Evolutionary conservation across 2,113 vertebrate species (phyloP).

Genomic region (Epinephelus cyanopodus): DNA sequence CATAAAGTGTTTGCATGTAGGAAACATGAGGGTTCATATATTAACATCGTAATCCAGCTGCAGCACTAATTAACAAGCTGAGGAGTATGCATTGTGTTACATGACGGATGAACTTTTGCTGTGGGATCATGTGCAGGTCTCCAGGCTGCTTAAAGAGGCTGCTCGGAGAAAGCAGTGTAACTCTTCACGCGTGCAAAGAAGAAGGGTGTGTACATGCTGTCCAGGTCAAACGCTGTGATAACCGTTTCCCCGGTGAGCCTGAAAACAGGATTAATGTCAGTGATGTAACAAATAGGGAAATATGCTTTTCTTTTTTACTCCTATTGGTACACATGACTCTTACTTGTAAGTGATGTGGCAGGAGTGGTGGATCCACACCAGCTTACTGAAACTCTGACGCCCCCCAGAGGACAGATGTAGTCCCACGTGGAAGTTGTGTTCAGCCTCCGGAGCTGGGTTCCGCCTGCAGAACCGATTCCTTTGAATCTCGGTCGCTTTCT

Average conservation of each 20-base stretch:
- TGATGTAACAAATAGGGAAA: background rate
- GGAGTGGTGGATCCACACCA: slow-evolving; percentile 98
- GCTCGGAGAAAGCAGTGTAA: slow-evolving; percentile 95
- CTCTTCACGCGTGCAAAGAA: slow-evolving; percentile 97
- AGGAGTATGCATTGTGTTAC: slow-evolving; percentile 23
- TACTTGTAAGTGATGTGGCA: slow-evolving; percentile 96
- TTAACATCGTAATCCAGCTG: slow-evolving; percentile 64
- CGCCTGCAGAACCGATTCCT: slow-evolving; percentile 93
- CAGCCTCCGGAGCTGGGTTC: slow-evolving; percentile 90
- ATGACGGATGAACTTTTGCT: slow-evolving; percentile 29
- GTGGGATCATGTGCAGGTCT: slow-evolving; percentile 46
- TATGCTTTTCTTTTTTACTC: background rate
- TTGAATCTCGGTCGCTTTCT: slow-evolving; percentile 93
- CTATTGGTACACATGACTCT: slow-evolving; percentile 36
- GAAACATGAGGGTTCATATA: slow-evolving; percentile 52
- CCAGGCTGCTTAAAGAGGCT: slow-evolving; percentile 87
- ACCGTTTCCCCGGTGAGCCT: slow-evolving; percentile 95
- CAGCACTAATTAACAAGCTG: slow-evolving; percentile 61
- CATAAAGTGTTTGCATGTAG: slow-evolving; percentile 47
- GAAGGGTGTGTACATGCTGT: slow-evolving; percentile 97
- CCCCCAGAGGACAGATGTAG: slow-evolving; percentile 94
- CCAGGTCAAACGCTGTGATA: slow-evolving; percentile 94
- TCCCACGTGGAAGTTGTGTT: slow-evolving; percentile 96
- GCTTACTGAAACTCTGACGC: slow-evolving; percentile 94
- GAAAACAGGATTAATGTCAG: slow-evolving; percentile 25